Percentiles rank a stretch among this genome's conserved stretches.
phyloP scores from a whole-genome alignment of 1,140 invertebrate genomes.

The Monochamus saltuarius region DNA sequence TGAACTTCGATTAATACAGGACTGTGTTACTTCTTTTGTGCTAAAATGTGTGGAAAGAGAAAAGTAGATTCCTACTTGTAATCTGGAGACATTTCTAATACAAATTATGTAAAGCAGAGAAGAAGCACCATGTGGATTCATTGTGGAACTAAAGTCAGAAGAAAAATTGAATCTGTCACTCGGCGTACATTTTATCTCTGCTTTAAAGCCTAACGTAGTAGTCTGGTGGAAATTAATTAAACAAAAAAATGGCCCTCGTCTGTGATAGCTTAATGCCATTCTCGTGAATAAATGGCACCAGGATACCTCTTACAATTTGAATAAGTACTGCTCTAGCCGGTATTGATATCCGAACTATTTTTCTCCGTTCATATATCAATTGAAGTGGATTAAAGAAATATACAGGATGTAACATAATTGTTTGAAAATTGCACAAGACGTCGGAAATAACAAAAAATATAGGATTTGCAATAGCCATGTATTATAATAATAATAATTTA shows the following conservation, averaged over 20 bases:
- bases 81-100: too few species aligned
- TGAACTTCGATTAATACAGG: too few species aligned
- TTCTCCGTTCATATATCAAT: not conserved
- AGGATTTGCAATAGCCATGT: too few species aligned
- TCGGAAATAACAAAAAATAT: too few species aligned
- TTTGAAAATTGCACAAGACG: too few species aligned
- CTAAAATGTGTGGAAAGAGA: too few species aligned
- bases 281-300: conserved; percentile 42
- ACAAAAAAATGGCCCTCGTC: conserved; percentile 43
- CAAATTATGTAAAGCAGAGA: too few species aligned
- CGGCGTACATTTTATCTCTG: conserved; percentile 44
- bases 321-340: conserved; percentile 15
- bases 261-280: conserved; percentile 45
- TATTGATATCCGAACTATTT: conserved; percentile 3
- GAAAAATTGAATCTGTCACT: conserved; percentile 47
- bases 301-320: conserved; percentile 37
- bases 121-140: not conserved
- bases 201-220: conserved; percentile 49
- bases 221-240: conserved; percentile 48
- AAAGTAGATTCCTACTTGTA: too few species aligned
- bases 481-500: too few species aligned
- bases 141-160: conserved; percentile 29
- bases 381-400: too few species aligned
- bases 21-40: too few species aligned
- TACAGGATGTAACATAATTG: too few species aligned